Conservation (phyloP, 2,113 vertebrate genomes). For the Notarius lentiginosus region DNA sequence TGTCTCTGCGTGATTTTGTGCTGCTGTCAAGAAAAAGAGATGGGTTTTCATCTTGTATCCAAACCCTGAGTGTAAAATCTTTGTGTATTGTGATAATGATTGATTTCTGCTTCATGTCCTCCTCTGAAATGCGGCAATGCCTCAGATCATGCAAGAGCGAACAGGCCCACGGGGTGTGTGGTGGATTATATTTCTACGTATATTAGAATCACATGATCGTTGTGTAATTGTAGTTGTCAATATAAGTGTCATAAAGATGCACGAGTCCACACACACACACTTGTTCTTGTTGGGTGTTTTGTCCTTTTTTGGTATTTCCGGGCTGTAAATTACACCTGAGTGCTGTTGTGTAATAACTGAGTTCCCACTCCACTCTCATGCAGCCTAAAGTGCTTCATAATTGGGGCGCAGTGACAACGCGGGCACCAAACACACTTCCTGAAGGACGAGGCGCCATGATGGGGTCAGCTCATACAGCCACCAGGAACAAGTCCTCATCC, state of each 20-base stretch:
- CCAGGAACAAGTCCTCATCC: constrained; percentile 12
- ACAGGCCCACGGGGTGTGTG: background rate
- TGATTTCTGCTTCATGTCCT: background rate
- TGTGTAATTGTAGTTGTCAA: background rate
- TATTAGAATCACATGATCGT: background rate
- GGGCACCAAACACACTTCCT: constrained; percentile 31
- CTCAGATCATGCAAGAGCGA: background rate
- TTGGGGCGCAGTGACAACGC: constrained; percentile 61
- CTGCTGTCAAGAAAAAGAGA: no score
- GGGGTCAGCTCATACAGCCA: constrained; percentile 31
- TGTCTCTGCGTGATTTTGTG: no score
- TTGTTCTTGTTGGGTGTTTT: background rate
- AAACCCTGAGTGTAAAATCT: background rate
- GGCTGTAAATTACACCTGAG: constrained; percentile 66
- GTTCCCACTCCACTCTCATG: constrained; percentile 59
- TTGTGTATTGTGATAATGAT: background rate
- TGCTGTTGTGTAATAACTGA: constrained; percentile 64
- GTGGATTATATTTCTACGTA: background rate
- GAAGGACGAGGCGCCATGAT: constrained; percentile 31
- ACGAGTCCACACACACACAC: background rate
- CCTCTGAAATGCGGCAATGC: background rate
- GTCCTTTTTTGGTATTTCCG: background rate
- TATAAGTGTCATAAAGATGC: background rate
- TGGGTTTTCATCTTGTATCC: no score
- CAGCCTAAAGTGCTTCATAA: constrained; percentile 68